Percentiles rank a stretch among this genome's conserved stretches.
These are phyloP conservation scores for Notodonta dromedarius DNA, from an alignment of 2,888 invertebrate species.

Conservation along the genomic window DNA sequence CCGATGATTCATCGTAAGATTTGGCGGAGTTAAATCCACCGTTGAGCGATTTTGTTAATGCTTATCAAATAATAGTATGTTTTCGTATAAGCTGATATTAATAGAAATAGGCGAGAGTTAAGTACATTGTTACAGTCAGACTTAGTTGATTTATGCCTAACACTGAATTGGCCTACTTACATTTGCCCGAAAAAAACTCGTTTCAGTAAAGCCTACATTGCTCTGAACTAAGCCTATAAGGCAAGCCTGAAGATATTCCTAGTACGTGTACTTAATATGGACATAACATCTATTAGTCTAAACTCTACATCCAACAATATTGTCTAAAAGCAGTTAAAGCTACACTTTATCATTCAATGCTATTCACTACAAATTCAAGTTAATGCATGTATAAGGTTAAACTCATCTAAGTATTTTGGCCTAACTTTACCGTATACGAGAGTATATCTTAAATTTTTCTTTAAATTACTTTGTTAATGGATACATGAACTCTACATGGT, in stretches of 20 bases:
- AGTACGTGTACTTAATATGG: no score
- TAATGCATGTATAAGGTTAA: background rate
- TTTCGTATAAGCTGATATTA: conserved; percentile 15
- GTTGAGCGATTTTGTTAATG: conserved; percentile 37
- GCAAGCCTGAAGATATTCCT: no score
- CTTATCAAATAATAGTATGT: conserved; percentile 23
- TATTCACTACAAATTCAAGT: background rate
- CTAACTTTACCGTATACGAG: background rate
- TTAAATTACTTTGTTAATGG: no score
- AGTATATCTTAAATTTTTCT: background rate
- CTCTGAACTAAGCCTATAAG: no score
- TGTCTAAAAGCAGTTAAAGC: no score
- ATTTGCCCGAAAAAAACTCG: no score
- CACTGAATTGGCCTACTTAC: background rate
- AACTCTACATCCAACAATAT: no score
- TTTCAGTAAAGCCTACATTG: no score
- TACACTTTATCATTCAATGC: background rate
- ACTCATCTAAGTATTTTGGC: background rate
- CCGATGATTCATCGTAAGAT: conserved; percentile 36
- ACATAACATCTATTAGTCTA: no score
- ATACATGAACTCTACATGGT: no score
- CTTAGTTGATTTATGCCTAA: background rate
- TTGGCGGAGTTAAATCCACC: conserved; percentile 27
- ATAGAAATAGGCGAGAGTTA: background rate
- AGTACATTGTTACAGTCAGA: conserved; percentile 1